phyloP scores from a whole-genome alignment of 2,113 vertebrate species.

The Sturnus vulgaris region DNA sequence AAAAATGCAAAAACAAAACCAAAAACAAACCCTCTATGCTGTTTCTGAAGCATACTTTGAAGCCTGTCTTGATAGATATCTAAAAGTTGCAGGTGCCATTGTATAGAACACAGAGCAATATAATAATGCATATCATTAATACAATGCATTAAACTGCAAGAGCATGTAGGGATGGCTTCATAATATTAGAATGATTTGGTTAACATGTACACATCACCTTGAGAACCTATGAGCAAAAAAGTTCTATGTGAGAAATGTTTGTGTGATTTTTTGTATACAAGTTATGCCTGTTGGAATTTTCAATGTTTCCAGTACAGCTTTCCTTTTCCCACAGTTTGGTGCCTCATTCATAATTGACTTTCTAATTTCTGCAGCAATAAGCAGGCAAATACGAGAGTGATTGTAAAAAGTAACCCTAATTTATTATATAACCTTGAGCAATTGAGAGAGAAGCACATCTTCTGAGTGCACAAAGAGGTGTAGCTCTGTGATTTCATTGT shows the following conservation, averaged over 20 bases:
- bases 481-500: neutral
- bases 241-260: neutral
- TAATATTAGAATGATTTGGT: neutral
- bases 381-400: neutral
- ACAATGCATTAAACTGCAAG: neutral
- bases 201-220: neutral
- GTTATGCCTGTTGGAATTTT: neutral
- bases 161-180: neutral
- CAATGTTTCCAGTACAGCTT: neutral
- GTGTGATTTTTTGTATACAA: neutral
- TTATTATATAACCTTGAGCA: neutral
- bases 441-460: neutral
- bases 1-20: neutral
- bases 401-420: neutral
- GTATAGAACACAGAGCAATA: neutral
- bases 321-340: neutral
- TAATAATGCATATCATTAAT: neutral
- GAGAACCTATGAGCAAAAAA: neutral
- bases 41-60: neutral
- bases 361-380: conserved; percentile 19
- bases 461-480: neutral
- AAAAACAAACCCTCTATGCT: accelerated
- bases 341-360: conserved; percentile 41
- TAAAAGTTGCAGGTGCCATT: neutral
- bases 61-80: neutral